phyloP scores from a whole-genome alignment of 2,113 vertebrate species.

The human (Homo sapiens) region GRCh38 chr4:28461001-28461500 shows the following conservation, averaged over 20 bases:
- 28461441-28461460: background rate
- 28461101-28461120: background rate
- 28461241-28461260: background rate
- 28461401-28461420: rapidly evolving
- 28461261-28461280: background rate
- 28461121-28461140: background rate
- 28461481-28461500: slow-evolving; percentile 23
- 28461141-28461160: too few relatives aligned
- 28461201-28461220: background rate
- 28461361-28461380: background rate
- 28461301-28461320: background rate
- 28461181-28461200: rapidly evolving
- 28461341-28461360: slow-evolving; percentile 7
- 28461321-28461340: background rate
- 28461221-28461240: background rate
- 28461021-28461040: background rate
- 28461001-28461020: background rate
- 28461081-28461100: background rate
- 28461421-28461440: background rate
- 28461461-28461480: slow-evolving; percentile 36
- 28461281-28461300: background rate
- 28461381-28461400: slow-evolving; percentile 11
- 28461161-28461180: too few relatives aligned
- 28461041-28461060: background rate
- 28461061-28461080: background rate